Evolutionary conservation across 2,888 invertebrate species (phyloP), one percentile per base, ranked within the genome.

Genomic region (Pyrgus malvae): DNA sequence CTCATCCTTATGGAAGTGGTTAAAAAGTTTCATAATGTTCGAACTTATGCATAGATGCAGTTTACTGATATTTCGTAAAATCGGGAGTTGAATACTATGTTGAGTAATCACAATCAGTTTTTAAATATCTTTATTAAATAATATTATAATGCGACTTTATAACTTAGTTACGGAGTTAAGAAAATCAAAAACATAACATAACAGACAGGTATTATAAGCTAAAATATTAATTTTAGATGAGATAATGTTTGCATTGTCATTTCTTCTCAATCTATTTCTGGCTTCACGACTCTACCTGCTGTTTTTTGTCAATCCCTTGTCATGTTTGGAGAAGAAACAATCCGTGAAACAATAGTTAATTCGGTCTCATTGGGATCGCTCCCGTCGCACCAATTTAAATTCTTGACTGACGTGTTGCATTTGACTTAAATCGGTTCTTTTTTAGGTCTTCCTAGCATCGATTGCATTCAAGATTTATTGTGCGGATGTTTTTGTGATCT

Each of bases 271-370:
- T 68, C 53, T 71, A 66, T 61, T 61, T 66, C 66, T 45, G 57
- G 44, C 56, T 40, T 45, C 29, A 44, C 38, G 57, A 48, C 64
- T 63, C 55, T 87, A 86, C 89, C 89, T 86, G 86, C 78, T 86
- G 81, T 86, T 87, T 89, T 88, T 89, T 88, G 78, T 86, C 81
- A 48, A 66, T 72, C 72, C 70, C 64, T 68, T 61, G 67, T 61
- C 63, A 66, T 88, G 83, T 88, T 86, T 86, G 75, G 74, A 80
- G 74, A 79, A 74, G 78, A 72, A 81, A 78, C 80, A 79, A 76
- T 75, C 76, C 70, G 71, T 79, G 78, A 82, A 87, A 88, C 87
- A 88, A 89, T 86, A 80, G 78, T 80, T 80, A 78, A 80, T 81
- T 77, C 70, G 60, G 70, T 51, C 59, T 62, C 65, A 67, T 68